phyloP scores from a whole-genome alignment of 1,140 invertebrate genomes.

The Micrasema minimum region DNA sequence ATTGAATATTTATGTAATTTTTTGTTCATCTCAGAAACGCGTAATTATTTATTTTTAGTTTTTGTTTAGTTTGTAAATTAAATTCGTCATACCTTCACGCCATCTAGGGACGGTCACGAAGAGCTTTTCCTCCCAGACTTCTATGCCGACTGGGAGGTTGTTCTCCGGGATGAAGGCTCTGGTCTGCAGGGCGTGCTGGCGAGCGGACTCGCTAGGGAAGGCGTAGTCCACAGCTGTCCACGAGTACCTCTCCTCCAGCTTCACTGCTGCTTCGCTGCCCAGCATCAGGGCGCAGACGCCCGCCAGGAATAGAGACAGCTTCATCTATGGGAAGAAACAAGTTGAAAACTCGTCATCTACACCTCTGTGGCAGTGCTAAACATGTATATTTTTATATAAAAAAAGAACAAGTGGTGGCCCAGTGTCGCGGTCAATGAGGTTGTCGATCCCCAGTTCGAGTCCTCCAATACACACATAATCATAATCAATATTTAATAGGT shows the following conservation, averaged over 20 bases:
- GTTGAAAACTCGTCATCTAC: neutral
- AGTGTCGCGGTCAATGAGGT: neutral
- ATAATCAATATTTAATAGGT: neutral
- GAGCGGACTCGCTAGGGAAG: slow-evolving; percentile 71
- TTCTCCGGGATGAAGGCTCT: slow-evolving; percentile 78
- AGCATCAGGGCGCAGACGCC: slow-evolving; percentile 42
- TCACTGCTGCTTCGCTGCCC: slow-evolving; percentile 63
- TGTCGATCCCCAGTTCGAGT: neutral
- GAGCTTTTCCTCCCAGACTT: slow-evolving; percentile 80
- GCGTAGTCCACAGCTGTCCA: slow-evolving; percentile 83
- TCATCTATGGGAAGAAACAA: slow-evolving; percentile 13
- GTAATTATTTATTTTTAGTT: too few species aligned
- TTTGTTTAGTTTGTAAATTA: too few species aligned
- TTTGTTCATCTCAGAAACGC: too few species aligned
- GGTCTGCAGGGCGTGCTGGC: slow-evolving; percentile 71
- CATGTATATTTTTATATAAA: neutral
- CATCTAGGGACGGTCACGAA: slow-evolving; percentile 83
- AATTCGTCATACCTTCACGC: slow-evolving; percentile 73
- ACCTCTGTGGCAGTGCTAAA: neutral
- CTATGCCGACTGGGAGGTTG: slow-evolving; percentile 80
- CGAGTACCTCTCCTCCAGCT: slow-evolving; percentile 75
- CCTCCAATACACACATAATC: neutral
- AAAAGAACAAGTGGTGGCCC: neutral
- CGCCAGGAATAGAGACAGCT: slow-evolving; percentile 1
- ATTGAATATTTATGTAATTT: too few species aligned